phyloP scores from a whole-genome alignment of 2,888 invertebrate species.

The Perithous albicinctus region DNA sequence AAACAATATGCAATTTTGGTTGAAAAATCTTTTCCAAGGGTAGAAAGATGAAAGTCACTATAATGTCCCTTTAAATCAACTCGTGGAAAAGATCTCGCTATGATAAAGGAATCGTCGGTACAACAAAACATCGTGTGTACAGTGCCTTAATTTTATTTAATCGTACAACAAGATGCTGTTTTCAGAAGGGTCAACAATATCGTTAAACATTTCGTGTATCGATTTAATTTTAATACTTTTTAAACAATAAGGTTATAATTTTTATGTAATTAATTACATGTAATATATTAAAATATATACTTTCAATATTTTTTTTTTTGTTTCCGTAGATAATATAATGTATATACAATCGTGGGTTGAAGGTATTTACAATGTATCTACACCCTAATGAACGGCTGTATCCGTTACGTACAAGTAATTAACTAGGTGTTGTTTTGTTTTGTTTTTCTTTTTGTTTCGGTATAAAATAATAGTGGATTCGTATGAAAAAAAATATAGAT shows the following conservation, averaged over 20 bases:
- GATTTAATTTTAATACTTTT: conserved; percentile 74
- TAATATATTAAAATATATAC: conserved; percentile 85
- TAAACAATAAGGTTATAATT: conserved; percentile 84
- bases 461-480: conserved; percentile 61
- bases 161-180: conserved; percentile 83
- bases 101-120: conserved; percentile 20
- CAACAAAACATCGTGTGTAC: conserved; percentile 68
- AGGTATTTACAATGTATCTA: conserved; percentile 82
- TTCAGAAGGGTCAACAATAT: conserved; percentile 83
- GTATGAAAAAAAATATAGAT: conserved; percentile 60
- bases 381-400: conserved; percentile 78
- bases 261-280: conserved; percentile 82
- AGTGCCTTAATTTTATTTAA: conserved; percentile 83
- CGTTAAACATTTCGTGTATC: conserved; percentile 83
- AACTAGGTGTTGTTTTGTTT: conserved; percentile 63
- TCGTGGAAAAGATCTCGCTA: neutral
- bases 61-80: neutral
- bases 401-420: conserved; percentile 69
- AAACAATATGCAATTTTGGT: too few species aligned
- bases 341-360: conserved; percentile 80
- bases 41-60: too few species aligned
- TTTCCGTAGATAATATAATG: conserved; percentile 71
- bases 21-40: too few species aligned
- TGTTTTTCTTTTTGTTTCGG: conserved; percentile 35
- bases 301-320: conserved; percentile 81